Percentiles rank a stretch among this genome's conserved stretches.
phyloP scores from a whole-genome alignment of 2,113 vertebrate species.

The Melanocharis versteri region DNA sequence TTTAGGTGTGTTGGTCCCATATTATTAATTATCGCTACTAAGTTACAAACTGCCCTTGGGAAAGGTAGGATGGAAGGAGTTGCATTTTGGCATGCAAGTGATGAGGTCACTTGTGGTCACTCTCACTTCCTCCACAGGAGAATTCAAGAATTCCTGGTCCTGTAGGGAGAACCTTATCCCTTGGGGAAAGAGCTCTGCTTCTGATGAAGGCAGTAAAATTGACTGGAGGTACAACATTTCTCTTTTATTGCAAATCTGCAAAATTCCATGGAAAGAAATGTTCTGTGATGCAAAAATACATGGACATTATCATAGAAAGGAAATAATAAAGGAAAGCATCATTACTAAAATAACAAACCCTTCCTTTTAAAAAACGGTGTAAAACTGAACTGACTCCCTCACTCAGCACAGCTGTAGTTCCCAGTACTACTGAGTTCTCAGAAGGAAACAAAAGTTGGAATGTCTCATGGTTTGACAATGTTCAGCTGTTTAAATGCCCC shows the following conservation, averaged over 20 bases:
- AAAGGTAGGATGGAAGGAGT: neutral
- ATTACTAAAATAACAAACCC: neutral
- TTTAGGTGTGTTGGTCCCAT: neutral
- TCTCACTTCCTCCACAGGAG: neutral
- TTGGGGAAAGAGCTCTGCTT: neutral
- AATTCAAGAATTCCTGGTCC: neutral
- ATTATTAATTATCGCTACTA: neutral
- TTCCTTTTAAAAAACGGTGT: neutral
- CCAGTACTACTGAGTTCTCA: neutral
- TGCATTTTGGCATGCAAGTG: neutral
- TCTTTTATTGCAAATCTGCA: neutral
- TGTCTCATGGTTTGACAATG: neutral
- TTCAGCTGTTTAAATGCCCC: constrained; percentile 7
- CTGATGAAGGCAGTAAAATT: neutral
- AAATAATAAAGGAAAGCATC: neutral
- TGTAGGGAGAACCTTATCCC: neutral
- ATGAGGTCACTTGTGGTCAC: neutral
- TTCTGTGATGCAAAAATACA: neutral
- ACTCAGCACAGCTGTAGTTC: neutral
- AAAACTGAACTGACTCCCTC: neutral
- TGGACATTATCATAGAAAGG: neutral
- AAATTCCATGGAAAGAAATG: neutral
- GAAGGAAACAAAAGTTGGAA: neutral
- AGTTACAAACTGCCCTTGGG: neutral
- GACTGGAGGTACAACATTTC: neutral